These are phyloP conservation scores for Desmophyllum pertusum DNA, from an alignment of 92 coral and sea anemone species.

Conservation along the genomic window DNA sequence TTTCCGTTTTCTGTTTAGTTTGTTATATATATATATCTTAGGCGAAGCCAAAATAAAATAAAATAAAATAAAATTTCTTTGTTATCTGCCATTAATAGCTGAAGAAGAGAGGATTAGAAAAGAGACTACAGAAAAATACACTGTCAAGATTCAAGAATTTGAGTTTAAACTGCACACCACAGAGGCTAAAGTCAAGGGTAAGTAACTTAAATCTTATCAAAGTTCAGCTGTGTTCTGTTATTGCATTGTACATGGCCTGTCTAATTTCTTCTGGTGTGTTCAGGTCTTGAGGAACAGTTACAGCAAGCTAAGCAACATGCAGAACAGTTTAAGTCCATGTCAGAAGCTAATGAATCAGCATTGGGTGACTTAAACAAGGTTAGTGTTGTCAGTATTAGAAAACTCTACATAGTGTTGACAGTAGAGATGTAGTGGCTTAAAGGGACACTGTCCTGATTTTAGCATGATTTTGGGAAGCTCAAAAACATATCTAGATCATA, in stretches of 20 bases:
- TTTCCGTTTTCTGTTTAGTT: too few relatives aligned
- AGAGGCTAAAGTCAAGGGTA: constrained; percentile 75
- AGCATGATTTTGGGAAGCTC: too few relatives aligned
- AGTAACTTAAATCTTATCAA: neutral
- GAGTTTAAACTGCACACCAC: constrained; percentile 76
- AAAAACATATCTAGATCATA: too few relatives aligned
- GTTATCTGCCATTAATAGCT: neutral
- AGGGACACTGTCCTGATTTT: too few relatives aligned
- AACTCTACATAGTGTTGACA: too few relatives aligned
- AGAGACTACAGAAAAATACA: constrained; percentile 68
- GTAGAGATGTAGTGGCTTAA: too few relatives aligned
- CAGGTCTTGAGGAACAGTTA: constrained; percentile 92
- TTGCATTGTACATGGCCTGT: neutral
- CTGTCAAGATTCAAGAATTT: constrained; percentile 70
- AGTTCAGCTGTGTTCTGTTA: neutral
- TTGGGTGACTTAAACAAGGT: constrained; percentile 85
- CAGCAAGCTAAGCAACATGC: constrained; percentile 83
- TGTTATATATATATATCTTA: too few relatives aligned
- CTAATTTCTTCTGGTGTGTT: neutral
- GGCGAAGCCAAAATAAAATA: too few relatives aligned
- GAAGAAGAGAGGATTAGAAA: constrained; percentile 70
- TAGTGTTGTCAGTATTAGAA: too few relatives aligned
- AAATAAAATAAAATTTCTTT: too few relatives aligned
- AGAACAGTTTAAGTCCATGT: constrained; percentile 94
- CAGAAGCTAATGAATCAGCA: constrained; percentile 89